These are phyloP conservation scores for Halictus rubicundus DNA, from an alignment of 1,140 invertebrate genomes.

Conservation along the genomic window DNA sequence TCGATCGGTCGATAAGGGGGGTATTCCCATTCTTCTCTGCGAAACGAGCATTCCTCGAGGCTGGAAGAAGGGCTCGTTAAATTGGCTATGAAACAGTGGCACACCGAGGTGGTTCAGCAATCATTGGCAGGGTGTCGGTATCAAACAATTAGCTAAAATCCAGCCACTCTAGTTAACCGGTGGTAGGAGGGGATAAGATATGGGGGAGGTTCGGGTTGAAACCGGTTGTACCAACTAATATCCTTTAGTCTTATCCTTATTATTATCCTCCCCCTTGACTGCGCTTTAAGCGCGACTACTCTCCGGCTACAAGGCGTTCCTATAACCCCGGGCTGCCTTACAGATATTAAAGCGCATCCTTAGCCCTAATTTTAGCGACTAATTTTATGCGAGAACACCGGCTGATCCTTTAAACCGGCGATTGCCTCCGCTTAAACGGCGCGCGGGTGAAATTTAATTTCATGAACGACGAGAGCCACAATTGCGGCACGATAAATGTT, in stretches of 20 bases:
- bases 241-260: constrained; percentile 75
- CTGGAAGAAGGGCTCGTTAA: constrained; percentile 1
- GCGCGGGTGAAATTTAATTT: constrained; percentile 25
- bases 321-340: constrained; percentile 40
- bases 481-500: constrained; percentile 6
- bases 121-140: constrained; percentile 58
- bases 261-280: constrained; percentile 68
- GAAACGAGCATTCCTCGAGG: not conserved
- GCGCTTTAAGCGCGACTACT: constrained; percentile 50
- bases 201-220: constrained; percentile 31
- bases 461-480: not conserved
- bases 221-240: constrained; percentile 72
- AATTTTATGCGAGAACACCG: constrained; percentile 64
- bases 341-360: constrained; percentile 69
- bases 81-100: constrained; percentile 7
- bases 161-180: constrained; percentile 31
- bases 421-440: constrained; percentile 30
- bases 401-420: constrained; percentile 63
- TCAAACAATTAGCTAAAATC: constrained; percentile 73
- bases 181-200: constrained; percentile 33
- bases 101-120: constrained; percentile 19
- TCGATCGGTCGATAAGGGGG: not conserved
- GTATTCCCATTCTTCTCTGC: constrained; percentile 1
- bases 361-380: constrained; percentile 60
- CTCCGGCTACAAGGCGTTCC: constrained; percentile 43